Evolutionary conservation across 2,113 vertebrate genomes (phyloP).

Genomic region (Murina feae): DNA sequence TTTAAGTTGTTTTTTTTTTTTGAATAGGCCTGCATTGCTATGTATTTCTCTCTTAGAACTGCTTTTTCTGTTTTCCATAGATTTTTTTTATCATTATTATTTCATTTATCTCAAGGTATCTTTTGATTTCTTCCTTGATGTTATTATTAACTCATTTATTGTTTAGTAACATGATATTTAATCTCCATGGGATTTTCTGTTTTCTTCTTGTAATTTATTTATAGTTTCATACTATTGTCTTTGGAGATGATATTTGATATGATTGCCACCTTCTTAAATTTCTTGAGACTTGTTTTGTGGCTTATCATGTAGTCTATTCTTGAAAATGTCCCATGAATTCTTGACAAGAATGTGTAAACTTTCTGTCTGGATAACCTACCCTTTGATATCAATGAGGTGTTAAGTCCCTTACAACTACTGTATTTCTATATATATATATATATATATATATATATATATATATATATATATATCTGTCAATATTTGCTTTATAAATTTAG

Average conservation of each 20-base stretch:
- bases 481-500: neutral
- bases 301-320: neutral
- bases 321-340: neutral
- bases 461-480: neutral
- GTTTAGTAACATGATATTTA: neutral
- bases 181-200: neutral
- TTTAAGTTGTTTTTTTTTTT: neutral
- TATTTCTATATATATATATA: neutral
- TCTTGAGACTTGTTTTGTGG: neutral
- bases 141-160: neutral
- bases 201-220: neutral
- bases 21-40: neutral
- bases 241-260: neutral
- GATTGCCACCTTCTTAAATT: neutral
- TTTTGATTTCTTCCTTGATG: neutral
- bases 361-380: neutral
- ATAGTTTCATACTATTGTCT: neutral
- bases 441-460: neutral
- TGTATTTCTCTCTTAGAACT: neutral
- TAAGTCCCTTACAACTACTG: neutral
- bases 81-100: neutral
- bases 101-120: neutral
- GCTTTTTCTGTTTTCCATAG: neutral
- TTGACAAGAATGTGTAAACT: neutral
- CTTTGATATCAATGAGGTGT: neutral